phyloP scores from a whole-genome alignment of 37 sponge, comb jelly and placozoan genomes.

The Halisarca cf. caerulea region DNA sequence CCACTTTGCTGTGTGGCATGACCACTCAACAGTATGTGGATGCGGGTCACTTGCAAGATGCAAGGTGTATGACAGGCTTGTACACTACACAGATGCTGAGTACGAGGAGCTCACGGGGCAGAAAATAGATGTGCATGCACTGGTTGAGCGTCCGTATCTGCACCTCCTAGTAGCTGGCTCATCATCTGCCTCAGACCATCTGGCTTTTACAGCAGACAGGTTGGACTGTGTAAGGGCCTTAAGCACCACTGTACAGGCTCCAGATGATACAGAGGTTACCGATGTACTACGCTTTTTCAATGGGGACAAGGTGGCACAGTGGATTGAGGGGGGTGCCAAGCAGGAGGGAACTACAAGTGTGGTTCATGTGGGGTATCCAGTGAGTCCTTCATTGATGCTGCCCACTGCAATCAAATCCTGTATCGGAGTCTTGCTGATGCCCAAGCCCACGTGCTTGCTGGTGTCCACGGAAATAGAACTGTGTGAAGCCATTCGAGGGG shows the following conservation, averaged over 20 bases:
- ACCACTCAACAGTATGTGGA: slow-evolving; percentile 18
- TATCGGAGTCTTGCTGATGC: slow-evolving; percentile 17
- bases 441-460: slow-evolving; percentile 34
- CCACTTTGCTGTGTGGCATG: slow-evolving; percentile 8
- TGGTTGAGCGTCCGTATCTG: slow-evolving; percentile 27
- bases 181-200: slow-evolving; percentile 32
- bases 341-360: too few species aligned
- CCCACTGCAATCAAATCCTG: neutral
- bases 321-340: slow-evolving; percentile 47
- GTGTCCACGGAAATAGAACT: neutral
- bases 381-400: neutral
- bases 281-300: slow-evolving; percentile 34
- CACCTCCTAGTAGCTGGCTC: slow-evolving; percentile 37
- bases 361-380: slow-evolving; percentile 24
- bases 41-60: neutral
- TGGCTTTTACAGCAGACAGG: slow-evolving; percentile 28
- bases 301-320: slow-evolving; percentile 45
- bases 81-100: slow-evolving; percentile 10
- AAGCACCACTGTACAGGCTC: neutral
- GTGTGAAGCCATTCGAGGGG: slow-evolving; percentile 32
- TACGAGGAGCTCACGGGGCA: neutral
- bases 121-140: neutral
- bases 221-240: slow-evolving; percentile 27
- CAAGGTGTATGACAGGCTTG: neutral
- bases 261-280: slow-evolving; percentile 6